A percentile compares a stretch with the other conserved stretches of the same genome.
These are phyloP conservation scores for Pyrgus malvae DNA, from an alignment of 2,888 invertebrate species.

Conservation along the genomic window DNA sequence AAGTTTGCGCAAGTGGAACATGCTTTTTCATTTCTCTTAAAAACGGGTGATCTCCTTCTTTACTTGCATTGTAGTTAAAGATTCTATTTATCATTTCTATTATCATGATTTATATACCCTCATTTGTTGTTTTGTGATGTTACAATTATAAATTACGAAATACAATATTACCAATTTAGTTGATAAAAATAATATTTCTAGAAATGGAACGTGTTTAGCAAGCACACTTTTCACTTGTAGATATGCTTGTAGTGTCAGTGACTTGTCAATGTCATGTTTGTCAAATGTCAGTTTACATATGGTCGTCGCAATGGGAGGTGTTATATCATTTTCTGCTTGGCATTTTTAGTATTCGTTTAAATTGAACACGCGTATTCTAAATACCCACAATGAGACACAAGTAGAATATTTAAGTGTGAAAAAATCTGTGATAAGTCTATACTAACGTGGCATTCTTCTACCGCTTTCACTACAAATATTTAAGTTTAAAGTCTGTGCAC, in stretches of 20 bases:
- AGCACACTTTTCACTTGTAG: no score
- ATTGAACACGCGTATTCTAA: conserved; percentile 49
- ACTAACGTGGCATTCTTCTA: conserved; percentile 45
- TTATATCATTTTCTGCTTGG: conserved; percentile 37
- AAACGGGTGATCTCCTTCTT: no score
- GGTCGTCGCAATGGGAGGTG: conserved; percentile 49
- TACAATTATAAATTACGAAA: no score
- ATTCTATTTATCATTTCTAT: no score
- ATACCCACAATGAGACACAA: conserved; percentile 63
- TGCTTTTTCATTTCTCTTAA: no score
- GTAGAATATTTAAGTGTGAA: conserved; percentile 54
- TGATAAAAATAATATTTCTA: no score
- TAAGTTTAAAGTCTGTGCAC: conserved; percentile 23
- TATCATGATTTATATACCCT: no score
- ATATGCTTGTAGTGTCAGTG: conserved; percentile 27
- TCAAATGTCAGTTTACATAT: conserved; percentile 44
- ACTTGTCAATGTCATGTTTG: conserved; percentile 2
- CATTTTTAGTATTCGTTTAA: conserved; percentile 49
- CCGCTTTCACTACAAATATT: conserved; percentile 46
- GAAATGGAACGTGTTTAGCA: no score
- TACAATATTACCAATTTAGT: no score
- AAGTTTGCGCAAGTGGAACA: background rate
- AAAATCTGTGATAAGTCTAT: conserved; percentile 50
- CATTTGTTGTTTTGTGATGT: no score
- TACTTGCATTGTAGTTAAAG: no score